Conservation (phyloP, 2,888 invertebrate genomes). For the Halictus quadricinctus region DNA sequence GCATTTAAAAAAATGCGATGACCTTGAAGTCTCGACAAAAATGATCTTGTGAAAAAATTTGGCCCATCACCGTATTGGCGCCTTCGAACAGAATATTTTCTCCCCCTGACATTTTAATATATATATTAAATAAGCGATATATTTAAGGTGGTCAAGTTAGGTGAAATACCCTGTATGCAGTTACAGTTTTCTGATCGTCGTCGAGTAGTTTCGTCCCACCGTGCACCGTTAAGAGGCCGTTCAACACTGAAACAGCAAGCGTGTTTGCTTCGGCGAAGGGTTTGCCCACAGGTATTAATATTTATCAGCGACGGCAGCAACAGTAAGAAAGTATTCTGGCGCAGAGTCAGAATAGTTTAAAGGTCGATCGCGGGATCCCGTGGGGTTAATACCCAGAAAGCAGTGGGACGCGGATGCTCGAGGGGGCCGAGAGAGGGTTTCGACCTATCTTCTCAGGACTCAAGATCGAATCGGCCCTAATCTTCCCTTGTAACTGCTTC, state of each 20-base stretch:
- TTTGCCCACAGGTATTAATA: slow-evolving; percentile 32
- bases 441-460: slow-evolving; percentile 23
- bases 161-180: too few relatives aligned
- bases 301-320: slow-evolving; percentile 28
- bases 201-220: not conserved
- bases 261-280: slow-evolving; percentile 3
- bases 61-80: too few relatives aligned
- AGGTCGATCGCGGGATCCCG: slow-evolving; percentile 11
- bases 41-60: too few relatives aligned
- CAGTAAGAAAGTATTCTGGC: slow-evolving; percentile 40
- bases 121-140: too few relatives aligned
- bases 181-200: not conserved
- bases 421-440: not conserved
- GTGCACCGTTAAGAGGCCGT: not conserved
- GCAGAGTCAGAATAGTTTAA: slow-evolving; percentile 35
- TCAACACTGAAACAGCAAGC: slow-evolving; percentile 19
- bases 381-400: slow-evolving; percentile 39
- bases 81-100: too few relatives aligned
- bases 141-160: too few relatives aligned
- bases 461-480: slow-evolving; percentile 55
- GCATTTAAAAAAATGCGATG: too few relatives aligned
- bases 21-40: too few relatives aligned
- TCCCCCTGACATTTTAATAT: too few relatives aligned
- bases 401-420: not conserved
- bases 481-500: slow-evolving; percentile 44